Conservation (phyloP, 2,888 invertebrate species). For the Dynastes hyllus region DNA sequence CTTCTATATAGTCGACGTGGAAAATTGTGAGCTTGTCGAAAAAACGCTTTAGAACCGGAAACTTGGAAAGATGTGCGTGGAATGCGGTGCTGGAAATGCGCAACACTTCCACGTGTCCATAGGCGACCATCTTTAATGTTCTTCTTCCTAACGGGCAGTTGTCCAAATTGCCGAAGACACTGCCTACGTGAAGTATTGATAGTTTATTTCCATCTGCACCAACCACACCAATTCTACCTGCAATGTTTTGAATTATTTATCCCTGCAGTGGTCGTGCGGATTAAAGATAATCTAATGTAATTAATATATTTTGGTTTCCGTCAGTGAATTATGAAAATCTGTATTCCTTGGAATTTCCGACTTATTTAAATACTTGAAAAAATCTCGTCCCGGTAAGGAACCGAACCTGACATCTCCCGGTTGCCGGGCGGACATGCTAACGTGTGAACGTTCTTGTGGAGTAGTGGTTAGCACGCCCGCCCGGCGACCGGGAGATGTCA, state of each 20-base stretch:
- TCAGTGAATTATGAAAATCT: no score
- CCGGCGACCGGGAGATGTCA: no score
- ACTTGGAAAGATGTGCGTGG: constrained; percentile 55
- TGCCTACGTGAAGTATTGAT: constrained; percentile 55
- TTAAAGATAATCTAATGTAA: no score
- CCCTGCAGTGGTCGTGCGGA: no score
- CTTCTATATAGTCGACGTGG: constrained; percentile 55
- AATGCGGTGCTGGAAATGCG: constrained; percentile 54
- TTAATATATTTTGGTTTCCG: no score
- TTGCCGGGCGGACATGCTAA: no score
- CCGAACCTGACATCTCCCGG: no score
- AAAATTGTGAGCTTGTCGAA: constrained; percentile 54
- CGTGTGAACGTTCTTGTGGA: no score
- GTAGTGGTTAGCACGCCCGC: no score
- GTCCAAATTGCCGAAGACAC: constrained; percentile 60
- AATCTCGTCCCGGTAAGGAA: no score
- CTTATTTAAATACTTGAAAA: no score
- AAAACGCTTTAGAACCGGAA: constrained; percentile 48
- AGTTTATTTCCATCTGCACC: constrained; percentile 58
- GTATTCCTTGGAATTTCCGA: no score
- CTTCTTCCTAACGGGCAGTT: constrained; percentile 54
- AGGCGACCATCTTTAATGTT: constrained; percentile 59
- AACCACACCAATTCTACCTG: constrained; percentile 56
- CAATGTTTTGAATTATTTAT: not conserved
- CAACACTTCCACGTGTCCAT: constrained; percentile 59